These are phyloP conservation scores for Felis chaus DNA, from an alignment of 2,113 vertebrate genomes.

Conservation along the genomic window DNA sequence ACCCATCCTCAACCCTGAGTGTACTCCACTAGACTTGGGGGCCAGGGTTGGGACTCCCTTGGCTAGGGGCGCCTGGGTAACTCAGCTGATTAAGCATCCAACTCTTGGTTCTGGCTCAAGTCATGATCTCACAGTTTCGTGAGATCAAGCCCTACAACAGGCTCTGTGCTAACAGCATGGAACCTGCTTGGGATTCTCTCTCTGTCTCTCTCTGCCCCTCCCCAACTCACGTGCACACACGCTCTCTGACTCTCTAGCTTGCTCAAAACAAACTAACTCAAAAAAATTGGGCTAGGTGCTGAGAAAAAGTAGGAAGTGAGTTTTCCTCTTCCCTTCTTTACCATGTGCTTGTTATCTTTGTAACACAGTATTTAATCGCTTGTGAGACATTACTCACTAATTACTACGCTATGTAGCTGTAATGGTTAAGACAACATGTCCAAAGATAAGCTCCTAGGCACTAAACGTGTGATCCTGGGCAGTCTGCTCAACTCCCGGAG, in stretches of 20 bases:
- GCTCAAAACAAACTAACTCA: too few species aligned
- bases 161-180: too few species aligned
- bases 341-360: neutral
- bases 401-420: neutral
- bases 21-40: neutral
- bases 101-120: too few species aligned
- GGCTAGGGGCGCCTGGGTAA: too few species aligned
- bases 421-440: neutral
- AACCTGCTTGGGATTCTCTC: too few species aligned
- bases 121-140: too few species aligned
- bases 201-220: too few species aligned
- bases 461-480: too few species aligned
- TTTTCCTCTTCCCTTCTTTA: neutral
- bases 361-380: neutral
- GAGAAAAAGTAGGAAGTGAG: neutral
- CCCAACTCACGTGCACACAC: too few species aligned
- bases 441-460: neutral
- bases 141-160: too few species aligned
- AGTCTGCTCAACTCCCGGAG: neutral
- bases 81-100: too few species aligned
- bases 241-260: too few species aligned
- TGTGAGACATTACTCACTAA: neutral
- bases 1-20: neutral
- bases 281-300: neutral
- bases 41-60: neutral